Base-by-base conservation (phyloP, 2,888 invertebrate species). In the Acronicta aceris region DNA sequence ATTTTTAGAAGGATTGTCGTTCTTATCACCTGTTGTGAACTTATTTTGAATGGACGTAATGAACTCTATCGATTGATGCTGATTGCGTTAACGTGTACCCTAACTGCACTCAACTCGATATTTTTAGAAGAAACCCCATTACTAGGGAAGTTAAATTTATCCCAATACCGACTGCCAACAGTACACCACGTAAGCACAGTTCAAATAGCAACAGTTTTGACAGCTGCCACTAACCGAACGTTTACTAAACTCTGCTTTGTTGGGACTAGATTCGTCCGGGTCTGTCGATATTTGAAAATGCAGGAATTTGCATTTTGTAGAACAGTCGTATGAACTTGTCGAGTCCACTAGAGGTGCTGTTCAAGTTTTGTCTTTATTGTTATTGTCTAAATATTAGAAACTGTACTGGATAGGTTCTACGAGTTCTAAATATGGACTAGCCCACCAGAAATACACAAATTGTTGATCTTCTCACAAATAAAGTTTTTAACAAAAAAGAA, bases 131-230 rank as follows among this genome's bases (percentile, higher is more conserved):
- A 5, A 40, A 55, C 41, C n/a, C 42, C 58, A 51, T 54, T 38
- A 54, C 21, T 27, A 6, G 2, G 17, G 10, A 17, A 17, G 33
- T 36, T 48, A 48, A 51, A 54, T 46, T 42, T 51, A 60, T 25
- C 12, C 56, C 55, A 27, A 60, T 41, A 52, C 13, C 33, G 21
- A 27, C 38, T n/a, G 10, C 10, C 25, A 16, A 52, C 49, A 45
- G 52, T 55, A 27, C 38, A 46, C 41, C 7, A 16, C 13, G 25
- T 40, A 36, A 41, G 62, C 46, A 30, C 5, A 33, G 16, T 48
- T 17, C 40, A 45, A 69, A 60, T 65, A 57, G 43, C 15, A 30
- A 42, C 45, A 15, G 60, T 54, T 69, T 69, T 72, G 73, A 73
- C 73, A 61, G 73, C 69, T 47, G 69, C 47, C 64, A 48, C 16